Conservation (phyloP, 2,797 vertebrate genomes). For the Sciurus carolinensis region DNA sequence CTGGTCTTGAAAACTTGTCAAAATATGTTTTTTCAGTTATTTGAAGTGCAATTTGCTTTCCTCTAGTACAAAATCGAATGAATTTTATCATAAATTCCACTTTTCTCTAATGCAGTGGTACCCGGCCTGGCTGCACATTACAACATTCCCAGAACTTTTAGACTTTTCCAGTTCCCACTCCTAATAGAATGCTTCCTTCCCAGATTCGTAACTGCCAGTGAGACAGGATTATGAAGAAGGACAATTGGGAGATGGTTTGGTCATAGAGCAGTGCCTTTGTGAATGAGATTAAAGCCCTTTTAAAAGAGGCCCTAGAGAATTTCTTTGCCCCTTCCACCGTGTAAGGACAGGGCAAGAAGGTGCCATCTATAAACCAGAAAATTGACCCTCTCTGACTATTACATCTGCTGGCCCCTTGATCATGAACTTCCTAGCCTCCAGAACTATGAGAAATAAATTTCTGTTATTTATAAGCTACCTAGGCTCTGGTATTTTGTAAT, state of each 20-base stretch:
- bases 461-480: not conserved
- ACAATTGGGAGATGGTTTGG: not conserved
- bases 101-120: slow-evolving; percentile 27
- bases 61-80: not conserved
- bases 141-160: slow-evolving; percentile 27
- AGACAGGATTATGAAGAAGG: not conserved
- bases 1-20: slow-evolving; percentile 1
- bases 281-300: not conserved
- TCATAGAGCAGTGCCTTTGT: not conserved
- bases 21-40: not conserved
- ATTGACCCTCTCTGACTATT: not conserved
- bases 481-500: not conserved
- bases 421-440: not conserved
- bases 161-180: not conserved
- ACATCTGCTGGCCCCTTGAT: not conserved
- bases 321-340: not conserved
- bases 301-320: not conserved
- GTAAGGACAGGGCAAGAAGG: not conserved
- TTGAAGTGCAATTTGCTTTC: slow-evolving; percentile 45
- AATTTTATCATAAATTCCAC: slow-evolving; percentile 19
- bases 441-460: not conserved
- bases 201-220: not conserved
- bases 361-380: not conserved
- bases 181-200: not conserved
- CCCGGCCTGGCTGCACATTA: not conserved